A percentile compares a stretch with the other conserved stretches of the same genome.
phyloP scores from a whole-genome alignment of 2,113 vertebrate genomes.

The Varanus komodoensis region DNA sequence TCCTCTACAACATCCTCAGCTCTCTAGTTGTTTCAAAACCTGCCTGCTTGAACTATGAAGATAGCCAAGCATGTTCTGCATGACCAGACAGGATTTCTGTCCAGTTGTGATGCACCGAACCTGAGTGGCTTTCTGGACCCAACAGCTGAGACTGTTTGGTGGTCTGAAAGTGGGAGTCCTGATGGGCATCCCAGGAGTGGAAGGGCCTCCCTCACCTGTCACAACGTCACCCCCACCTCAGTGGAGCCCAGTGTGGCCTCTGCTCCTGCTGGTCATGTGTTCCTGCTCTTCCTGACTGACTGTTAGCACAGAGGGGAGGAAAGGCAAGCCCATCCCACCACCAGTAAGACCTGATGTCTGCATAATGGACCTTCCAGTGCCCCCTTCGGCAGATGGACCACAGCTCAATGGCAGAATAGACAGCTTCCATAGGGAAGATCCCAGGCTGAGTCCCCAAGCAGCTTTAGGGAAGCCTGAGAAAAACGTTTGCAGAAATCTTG shows the following conservation, averaged over 20 bases:
- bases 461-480: not conserved
- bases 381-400: not conserved
- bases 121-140: constrained; percentile 3
- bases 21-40: not conserved
- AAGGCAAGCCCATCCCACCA: not conserved
- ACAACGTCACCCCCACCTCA: not conserved
- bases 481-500: not conserved
- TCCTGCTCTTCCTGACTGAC: too few relatives aligned
- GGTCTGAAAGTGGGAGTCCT: too few relatives aligned
- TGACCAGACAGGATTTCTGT: not conserved
- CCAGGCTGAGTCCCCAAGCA: not conserved
- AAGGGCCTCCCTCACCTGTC: not conserved
- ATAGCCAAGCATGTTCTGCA: fast-evolving
- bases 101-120: fast-evolving
- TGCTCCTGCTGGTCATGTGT: too few relatives aligned
- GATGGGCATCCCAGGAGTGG: too few relatives aligned
- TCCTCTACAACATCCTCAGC: not conserved
- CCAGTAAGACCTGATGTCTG: not conserved
- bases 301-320: not conserved
- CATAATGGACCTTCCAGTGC: not conserved
- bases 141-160: not conserved
- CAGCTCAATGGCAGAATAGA: not conserved
- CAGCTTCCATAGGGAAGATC: not conserved
- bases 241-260: not conserved
- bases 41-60: not conserved